Base-by-base conservation (phyloP, 2,113 vertebrate species). In the Cochlearius cochlearius region DNA sequence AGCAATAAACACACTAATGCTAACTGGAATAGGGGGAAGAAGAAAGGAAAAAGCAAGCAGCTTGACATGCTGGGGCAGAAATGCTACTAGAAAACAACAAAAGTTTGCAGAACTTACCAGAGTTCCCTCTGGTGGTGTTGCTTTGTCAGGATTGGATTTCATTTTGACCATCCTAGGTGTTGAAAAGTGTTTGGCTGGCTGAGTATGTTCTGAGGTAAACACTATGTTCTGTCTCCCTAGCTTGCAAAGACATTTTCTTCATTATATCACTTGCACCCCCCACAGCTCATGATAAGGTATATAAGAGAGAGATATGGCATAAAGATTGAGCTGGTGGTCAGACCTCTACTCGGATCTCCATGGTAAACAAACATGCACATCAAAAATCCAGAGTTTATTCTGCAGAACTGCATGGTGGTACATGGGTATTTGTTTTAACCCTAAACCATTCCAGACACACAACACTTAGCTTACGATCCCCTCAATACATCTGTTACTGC, bases 311-410 rank as follows among this genome's bases (percentile, higher is more conserved):
- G 7, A 36, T n/a, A 39, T 72, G 58, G 58, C 30, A 92, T 62
- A 34, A 86, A 76, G 47, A 64, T 0, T 30, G 29, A 69, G 13
- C 71, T 86, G 43, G 59, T n/a, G 5, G 18, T 64, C 64, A 76
- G 39, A 68, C 4, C 27, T 43, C n/a, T 56, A 30, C 50, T 69
- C 7, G 2, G 20, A 56, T 26, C 15, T 68, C 53, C 58, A 62
- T 0, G 0, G 34, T 43, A 68, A 68, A 78, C 13, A 63, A 75
- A 60, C 14, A 66, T 0, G 0, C 23, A 43, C 1, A 3, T 34
- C 50, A 97, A 75, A 93, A 92, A 52, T 12, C 7, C 29, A 56
- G 67, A 63, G 26, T 60, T 93, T 69, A 39, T 92, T 79, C 74
- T 76, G 27, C 78, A 92, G 45, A 94, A 72, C 29, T 50, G 47